Percentiles rank a stretch among this genome's conserved stretches.
phyloP scores from a whole-genome alignment of 92 coral and sea anemone species.

The Porites cylindrica region DNA sequence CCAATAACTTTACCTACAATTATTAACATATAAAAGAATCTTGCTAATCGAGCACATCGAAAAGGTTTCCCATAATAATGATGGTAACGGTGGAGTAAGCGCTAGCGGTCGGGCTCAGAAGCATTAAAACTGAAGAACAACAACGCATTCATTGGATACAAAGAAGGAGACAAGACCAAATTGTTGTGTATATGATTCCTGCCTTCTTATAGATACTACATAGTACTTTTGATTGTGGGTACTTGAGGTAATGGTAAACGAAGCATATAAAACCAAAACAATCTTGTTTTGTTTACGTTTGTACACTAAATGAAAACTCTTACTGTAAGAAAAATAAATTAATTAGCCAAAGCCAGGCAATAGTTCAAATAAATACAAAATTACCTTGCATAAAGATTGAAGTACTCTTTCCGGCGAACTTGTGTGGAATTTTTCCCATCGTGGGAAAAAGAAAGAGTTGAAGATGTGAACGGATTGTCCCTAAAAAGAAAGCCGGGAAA shows the following conservation, averaged over 20 bases:
- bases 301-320: too few species aligned
- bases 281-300: too few species aligned
- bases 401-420: slow-evolving; percentile 1
- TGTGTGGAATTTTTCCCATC: neutral
- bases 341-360: neutral
- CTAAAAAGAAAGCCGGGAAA: neutral
- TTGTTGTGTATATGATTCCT: too few species aligned
- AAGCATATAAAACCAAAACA: too few species aligned
- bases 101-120: neutral
- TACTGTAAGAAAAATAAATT: too few species aligned
- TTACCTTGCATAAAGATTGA: neutral
- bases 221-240: too few species aligned
- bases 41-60: neutral
- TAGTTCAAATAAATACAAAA: neutral
- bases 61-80: too few species aligned
- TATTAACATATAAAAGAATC: neutral
- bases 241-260: too few species aligned
- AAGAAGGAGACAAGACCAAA: too few species aligned
- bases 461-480: neutral
- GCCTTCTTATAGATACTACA: too few species aligned
- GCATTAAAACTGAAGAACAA: neutral
- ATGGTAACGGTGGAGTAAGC: neutral
- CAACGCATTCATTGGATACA: too few species aligned
- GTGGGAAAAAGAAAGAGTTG: neutral
- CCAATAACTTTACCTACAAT: neutral